phyloP scores from a whole-genome alignment of 1,140 invertebrate genomes.

The Drosophila busckii region DNA sequence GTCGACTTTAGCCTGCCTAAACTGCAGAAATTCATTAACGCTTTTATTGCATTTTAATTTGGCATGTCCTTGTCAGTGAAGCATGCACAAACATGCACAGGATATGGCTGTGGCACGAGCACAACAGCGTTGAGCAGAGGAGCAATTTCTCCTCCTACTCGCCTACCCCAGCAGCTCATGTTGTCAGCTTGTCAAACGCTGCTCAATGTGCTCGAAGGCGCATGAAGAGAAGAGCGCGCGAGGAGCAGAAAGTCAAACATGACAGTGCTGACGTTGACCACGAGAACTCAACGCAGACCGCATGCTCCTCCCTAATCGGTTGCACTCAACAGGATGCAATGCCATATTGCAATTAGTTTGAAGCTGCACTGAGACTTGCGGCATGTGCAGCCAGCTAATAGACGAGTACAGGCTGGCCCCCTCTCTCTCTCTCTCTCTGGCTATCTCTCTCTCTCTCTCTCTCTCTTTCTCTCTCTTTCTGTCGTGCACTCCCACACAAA shows the following conservation, averaged over 20 bases:
- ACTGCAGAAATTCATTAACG: conserved; percentile 53
- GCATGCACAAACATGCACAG: conserved; percentile 65
- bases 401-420: conserved; percentile 21
- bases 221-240: background rate
- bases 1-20: conserved; percentile 8
- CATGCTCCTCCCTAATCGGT: conserved; percentile 7
- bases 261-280: conserved; percentile 51
- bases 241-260: conserved; percentile 39
- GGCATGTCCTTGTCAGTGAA: conserved; percentile 67
- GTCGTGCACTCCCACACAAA: no score
- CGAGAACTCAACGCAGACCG: conserved; percentile 14
- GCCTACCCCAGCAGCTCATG: conserved; percentile 28
- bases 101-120: conserved; percentile 37
- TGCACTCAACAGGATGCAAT: conserved; percentile 57
- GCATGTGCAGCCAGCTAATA: conserved; percentile 57
- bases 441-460: no score
- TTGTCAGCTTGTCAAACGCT: conserved; percentile 65
- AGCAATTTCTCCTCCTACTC: background rate
- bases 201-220: conserved; percentile 5
- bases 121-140: conserved; percentile 1
- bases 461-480: no score
- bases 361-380: conserved; percentile 46
- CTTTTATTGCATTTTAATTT: conserved; percentile 74
- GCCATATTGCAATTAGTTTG: conserved; percentile 74
- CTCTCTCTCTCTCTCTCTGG: no score